Evolutionary conservation across 1,140 invertebrate genomes (phyloP).

Genomic region (Drosophila lini): DNA sequence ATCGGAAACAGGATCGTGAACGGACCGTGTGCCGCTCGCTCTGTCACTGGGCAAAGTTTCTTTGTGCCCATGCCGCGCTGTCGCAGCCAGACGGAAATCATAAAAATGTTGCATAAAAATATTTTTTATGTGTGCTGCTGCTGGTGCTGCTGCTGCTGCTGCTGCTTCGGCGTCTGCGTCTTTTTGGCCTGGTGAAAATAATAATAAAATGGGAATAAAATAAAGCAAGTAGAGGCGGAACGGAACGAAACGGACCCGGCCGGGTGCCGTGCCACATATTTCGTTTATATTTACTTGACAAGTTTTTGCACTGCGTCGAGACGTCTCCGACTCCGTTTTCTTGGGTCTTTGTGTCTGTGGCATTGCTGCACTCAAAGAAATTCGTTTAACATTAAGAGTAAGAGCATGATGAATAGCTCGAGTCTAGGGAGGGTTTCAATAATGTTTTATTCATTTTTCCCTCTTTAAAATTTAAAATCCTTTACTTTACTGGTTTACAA

Average conservation of each 20-base stretch:
- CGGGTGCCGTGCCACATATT: conserved; percentile 76
- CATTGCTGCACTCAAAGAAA: conserved; percentile 26
- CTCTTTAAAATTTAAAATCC: background rate
- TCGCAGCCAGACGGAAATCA: conserved; percentile 76
- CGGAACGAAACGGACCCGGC: conserved; percentile 48
- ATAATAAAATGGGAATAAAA: conserved; percentile 80
- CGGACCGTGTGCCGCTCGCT: conserved; percentile 27
- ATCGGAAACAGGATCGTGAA: conserved; percentile 13
- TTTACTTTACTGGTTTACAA: too few relatives aligned
- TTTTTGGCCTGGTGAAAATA: conserved; percentile 65
- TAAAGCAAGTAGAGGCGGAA: conserved; percentile 70
- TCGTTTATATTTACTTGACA: conserved; percentile 83
- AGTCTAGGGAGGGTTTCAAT: too few relatives aligned
- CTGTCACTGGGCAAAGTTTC: conserved; percentile 19
- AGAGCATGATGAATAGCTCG: background rate
- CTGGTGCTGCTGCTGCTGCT: conserved; percentile 23
- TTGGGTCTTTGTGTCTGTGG: conserved; percentile 39
- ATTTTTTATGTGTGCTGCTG: conserved; percentile 69
- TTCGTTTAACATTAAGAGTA: background rate
- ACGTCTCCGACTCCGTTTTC: conserved; percentile 49
- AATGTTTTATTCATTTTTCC: background rate
- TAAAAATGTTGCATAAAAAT: conserved; percentile 82
- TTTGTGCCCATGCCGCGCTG: conserved; percentile 44
- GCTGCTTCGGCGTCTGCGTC: conserved; percentile 44
- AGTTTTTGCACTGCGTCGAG: conserved; percentile 76